Evolutionary conservation across 2,113 vertebrate species (phyloP).

Genomic region (Circaetus gallicus): DNA sequence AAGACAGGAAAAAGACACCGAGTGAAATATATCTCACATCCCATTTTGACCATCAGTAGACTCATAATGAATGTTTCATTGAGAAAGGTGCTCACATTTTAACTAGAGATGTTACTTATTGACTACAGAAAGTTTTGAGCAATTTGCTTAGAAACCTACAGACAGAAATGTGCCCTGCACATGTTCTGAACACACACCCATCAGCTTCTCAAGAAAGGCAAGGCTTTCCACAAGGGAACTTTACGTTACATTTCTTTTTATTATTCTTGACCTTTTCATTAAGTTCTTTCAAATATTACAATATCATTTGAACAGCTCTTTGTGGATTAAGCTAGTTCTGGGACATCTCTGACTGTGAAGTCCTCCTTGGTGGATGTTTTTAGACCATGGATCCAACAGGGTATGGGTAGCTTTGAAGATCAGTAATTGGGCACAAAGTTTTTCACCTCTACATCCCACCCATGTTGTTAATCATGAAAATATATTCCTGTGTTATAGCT

Average conservation of each 20-base stretch:
- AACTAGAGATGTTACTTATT: background rate
- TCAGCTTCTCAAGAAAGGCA: background rate
- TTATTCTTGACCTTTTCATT: background rate
- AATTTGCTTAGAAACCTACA: background rate
- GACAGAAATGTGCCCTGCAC: background rate
- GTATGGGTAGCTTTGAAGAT: background rate
- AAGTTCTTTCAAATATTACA: background rate
- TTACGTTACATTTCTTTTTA: background rate
- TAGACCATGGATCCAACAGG: background rate
- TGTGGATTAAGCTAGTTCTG: background rate
- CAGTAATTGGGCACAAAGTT: background rate
- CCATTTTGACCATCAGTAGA: background rate
- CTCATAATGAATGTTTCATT: background rate
- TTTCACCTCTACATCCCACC: background rate
- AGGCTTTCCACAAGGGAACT: background rate
- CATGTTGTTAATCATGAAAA: background rate
- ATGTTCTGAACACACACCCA: background rate
- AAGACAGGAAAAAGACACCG: background rate
- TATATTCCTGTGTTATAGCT: background rate
- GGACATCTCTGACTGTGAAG: background rate
- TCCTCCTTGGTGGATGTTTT: background rate
- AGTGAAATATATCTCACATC: background rate
- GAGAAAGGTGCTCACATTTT: background rate
- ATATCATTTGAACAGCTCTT: background rate
- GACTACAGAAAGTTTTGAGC: background rate